Conservation (phyloP, 2,113 vertebrate genomes). For the Alces alces region DNA sequence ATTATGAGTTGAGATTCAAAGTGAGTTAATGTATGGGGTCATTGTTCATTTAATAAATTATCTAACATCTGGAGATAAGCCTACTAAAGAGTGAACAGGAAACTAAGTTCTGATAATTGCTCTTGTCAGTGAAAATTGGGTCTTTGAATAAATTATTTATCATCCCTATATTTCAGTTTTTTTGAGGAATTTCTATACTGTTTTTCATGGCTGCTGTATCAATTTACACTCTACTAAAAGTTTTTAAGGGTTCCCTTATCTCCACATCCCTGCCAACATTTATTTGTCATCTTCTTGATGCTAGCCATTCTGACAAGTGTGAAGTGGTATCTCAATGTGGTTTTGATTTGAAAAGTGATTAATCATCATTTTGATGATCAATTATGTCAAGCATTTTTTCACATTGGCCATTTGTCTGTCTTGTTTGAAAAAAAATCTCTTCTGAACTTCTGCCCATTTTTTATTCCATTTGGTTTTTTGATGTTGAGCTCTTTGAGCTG, state of each 20-base stretch:
- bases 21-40: not conserved
- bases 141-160: not conserved
- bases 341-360: not conserved
- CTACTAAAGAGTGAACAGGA: not conserved
- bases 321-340: not conserved
- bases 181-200: not conserved
- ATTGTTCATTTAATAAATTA: not conserved
- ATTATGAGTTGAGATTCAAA: not conserved
- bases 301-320: not conserved
- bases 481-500: not conserved
- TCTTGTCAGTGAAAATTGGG: not conserved
- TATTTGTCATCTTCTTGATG: not conserved
- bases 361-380: not conserved
- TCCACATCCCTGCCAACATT: not conserved
- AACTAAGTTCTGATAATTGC: not conserved
- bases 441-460: not conserved
- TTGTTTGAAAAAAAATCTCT: not conserved
- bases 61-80: not conserved
- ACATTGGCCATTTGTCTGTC: not conserved
- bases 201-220: not conserved
- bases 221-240: not conserved
- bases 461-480: not conserved
- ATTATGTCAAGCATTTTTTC: not conserved
- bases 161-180: not conserved
- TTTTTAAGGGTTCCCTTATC: not conserved